Evolutionary conservation across 23 tunicate species (phyloP).

Genomic region (Aplidium turbinatum): DNA sequence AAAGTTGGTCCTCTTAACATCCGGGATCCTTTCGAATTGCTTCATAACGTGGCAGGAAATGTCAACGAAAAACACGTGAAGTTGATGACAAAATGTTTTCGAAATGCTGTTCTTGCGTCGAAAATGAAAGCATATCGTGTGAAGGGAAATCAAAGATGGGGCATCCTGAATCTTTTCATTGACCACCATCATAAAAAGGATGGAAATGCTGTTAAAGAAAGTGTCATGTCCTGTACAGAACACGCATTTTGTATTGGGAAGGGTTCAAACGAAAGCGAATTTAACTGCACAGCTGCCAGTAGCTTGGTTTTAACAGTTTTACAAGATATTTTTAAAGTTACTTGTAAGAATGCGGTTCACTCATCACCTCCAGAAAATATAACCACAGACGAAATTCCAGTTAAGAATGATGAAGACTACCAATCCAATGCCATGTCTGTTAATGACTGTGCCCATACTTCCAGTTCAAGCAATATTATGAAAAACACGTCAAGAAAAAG

Average conservation of each 20-base stretch:
- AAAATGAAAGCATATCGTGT: slow-evolving; percentile 50
- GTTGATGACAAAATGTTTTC: slow-evolving; percentile 44
- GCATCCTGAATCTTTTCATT: slow-evolving; percentile 59
- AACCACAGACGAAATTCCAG: too few species aligned
- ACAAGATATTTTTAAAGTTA: slow-evolving; percentile 63
- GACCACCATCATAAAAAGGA: slow-evolving; percentile 66
- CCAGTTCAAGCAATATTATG: too few species aligned
- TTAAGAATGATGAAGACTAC: too few species aligned
- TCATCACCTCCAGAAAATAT: too few species aligned
- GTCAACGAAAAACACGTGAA: slow-evolving; percentile 72
- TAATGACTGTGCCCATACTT: too few species aligned
- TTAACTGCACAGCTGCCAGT: too few species aligned
- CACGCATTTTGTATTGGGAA: neutral
- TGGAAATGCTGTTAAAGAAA: too few species aligned
- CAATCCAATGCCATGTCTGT: too few species aligned
- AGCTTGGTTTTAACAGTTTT: slow-evolving; percentile 42
- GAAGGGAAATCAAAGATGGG: slow-evolving; percentile 49
- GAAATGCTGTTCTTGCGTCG: slow-evolving; percentile 52
- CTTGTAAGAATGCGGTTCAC: too few species aligned
- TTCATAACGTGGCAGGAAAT: slow-evolving; percentile 81
- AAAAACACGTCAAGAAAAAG: slow-evolving; percentile 34
- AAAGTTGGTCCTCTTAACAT: slow-evolving; percentile 55
- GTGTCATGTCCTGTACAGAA: neutral
- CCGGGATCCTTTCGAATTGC: slow-evolving; percentile 85
- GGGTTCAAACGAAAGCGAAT: neutral